Percentiles rank a stretch among this genome's conserved stretches.
These are phyloP conservation scores for Zaprionus kolodkinae DNA, from an alignment of 1,140 invertebrate genomes.

Conservation along the genomic window DNA sequence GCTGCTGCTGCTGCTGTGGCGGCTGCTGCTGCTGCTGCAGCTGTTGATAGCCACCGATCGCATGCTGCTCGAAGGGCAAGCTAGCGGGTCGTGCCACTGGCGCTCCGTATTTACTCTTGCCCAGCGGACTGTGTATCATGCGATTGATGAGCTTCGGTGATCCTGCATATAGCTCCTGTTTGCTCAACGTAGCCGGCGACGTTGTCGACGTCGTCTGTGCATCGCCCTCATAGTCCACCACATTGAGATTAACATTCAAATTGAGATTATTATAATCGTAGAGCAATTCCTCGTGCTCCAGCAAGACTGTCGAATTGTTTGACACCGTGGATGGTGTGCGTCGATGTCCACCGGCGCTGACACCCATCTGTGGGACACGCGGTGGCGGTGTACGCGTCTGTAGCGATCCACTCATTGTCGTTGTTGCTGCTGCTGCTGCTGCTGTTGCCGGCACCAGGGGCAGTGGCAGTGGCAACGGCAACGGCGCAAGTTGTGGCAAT, in stretches of 20 bases:
- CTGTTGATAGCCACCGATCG: slow-evolving; percentile 46
- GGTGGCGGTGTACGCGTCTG: slow-evolving; percentile 76
- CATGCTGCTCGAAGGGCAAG: slow-evolving; percentile 85
- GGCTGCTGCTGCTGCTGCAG: slow-evolving; percentile 10
- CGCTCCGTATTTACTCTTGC: slow-evolving; percentile 58
- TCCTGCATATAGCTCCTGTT: slow-evolving; percentile 72
- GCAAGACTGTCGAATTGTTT: slow-evolving; percentile 80
- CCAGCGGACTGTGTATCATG: slow-evolving; percentile 68
- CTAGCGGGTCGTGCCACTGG: slow-evolving; percentile 88
- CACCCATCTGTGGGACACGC: slow-evolving; percentile 81
- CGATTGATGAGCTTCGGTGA: slow-evolving; percentile 76
- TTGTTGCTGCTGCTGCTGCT: background rate
- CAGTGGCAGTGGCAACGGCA: background rate
- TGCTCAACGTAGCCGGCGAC: slow-evolving; percentile 36
- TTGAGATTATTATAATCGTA: slow-evolving; percentile 84
- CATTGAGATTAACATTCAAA: slow-evolving; percentile 51
- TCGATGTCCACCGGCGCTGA: slow-evolving; percentile 73
- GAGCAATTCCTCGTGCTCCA: slow-evolving; percentile 78
- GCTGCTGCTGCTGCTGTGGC: slow-evolving; percentile 18
- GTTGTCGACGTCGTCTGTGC: background rate
- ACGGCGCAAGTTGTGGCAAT: background rate
- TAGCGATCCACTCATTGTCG: background rate
- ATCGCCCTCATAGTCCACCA: slow-evolving; percentile 59
- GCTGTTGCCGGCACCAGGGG: background rate
- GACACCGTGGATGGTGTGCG: slow-evolving; percentile 80